A percentile compares a stretch with the other conserved stretches of the same genome.
Conservation (phyloP, 2,888 invertebrate genomes). For the Chaitophorus viminalis region DNA sequence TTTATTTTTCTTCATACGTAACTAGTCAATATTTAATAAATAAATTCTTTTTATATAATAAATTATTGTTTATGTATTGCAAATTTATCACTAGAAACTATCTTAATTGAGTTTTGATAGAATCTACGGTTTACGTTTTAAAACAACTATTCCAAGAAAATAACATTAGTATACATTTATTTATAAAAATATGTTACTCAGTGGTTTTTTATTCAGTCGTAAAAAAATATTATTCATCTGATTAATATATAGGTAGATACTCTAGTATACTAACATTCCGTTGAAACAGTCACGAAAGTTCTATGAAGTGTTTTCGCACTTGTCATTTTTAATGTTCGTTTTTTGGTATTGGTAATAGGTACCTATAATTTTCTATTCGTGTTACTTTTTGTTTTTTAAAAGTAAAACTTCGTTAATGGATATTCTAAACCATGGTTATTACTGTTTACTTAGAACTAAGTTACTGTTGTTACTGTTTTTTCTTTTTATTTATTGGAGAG, state of each 20-base stretch:
- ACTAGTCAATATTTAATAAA: too few species aligned
- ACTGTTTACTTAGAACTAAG: background rate
- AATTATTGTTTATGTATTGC: too few species aligned
- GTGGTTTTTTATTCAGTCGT: background rate
- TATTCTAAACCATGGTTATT: background rate
- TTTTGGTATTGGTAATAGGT: too few species aligned
- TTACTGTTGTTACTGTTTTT: background rate
- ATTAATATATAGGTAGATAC: background rate
- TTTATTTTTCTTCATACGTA: too few species aligned
- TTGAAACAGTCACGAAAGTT: background rate
- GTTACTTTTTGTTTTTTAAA: conserved; percentile 1
- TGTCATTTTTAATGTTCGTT: background rate
- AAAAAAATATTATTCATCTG: background rate
- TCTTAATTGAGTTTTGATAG: background rate
- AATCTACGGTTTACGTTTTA: background rate
- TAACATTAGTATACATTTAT: background rate
- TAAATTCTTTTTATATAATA: too few species aligned
- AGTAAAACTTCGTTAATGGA: background rate
- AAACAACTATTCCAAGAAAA: background rate
- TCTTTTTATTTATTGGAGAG: background rate
- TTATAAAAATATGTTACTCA: background rate
- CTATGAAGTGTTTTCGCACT: background rate
- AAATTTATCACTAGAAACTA: too few species aligned
- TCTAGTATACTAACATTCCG: too few species aligned
- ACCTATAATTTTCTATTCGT: conserved; percentile 16